These are phyloP conservation scores for Cololabis saira DNA, from an alignment of 2,113 vertebrate species.

Conservation along the genomic window DNA sequence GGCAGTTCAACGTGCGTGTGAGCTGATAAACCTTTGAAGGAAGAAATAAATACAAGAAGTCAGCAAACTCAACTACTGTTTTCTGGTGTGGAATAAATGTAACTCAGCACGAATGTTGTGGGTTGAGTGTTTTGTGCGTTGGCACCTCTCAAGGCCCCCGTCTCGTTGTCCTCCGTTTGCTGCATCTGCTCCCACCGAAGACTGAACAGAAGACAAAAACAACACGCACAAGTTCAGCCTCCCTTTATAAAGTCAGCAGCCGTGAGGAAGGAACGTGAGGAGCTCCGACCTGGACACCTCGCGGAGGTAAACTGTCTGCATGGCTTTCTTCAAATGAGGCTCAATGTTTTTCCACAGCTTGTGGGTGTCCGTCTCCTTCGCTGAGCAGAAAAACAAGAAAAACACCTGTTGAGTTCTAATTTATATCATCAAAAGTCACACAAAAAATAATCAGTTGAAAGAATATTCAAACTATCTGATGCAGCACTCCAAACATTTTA, in stretches of 20 bases:
- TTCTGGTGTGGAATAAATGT: neutral
- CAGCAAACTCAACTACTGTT: neutral
- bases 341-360: constrained; percentile 96
- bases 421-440: too few species aligned
- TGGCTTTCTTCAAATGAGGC: constrained; percentile 96
- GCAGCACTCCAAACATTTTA: too few species aligned
- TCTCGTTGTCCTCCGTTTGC: constrained; percentile 84
- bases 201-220: constrained; percentile 66
- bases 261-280: neutral
- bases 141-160: constrained; percentile 86
- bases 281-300: constrained; percentile 90
- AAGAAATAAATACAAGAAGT: constrained; percentile 3
- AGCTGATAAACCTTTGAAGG: constrained; percentile 87
- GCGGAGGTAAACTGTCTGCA: constrained; percentile 96
- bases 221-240: neutral
- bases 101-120: neutral
- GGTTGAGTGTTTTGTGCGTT: neutral
- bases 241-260: neutral
- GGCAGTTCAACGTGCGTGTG: constrained; percentile 94
- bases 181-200: constrained; percentile 93
- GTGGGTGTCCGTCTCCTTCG: constrained; percentile 91
- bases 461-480: too few species aligned
- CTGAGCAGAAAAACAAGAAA: constrained; percentile 63
- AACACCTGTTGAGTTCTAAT: neutral
- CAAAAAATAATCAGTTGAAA: too few species aligned